Evolutionary conservation across 2,888 invertebrate genomes (phyloP).

Genomic region (Cryptus armator): DNA sequence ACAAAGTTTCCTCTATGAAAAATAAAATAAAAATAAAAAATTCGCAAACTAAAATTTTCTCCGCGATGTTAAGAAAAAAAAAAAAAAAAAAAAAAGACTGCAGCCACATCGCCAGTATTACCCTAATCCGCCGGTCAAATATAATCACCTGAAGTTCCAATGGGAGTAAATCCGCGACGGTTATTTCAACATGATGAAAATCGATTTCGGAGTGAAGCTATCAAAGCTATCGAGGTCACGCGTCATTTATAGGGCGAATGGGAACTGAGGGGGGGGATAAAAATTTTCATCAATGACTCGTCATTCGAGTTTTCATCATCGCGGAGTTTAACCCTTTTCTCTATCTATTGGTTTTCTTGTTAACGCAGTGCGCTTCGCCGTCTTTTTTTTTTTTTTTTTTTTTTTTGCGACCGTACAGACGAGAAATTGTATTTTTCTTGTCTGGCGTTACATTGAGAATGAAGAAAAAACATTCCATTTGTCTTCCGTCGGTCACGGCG

Average conservation of each 20-base stretch:
- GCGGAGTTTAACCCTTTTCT: too few species aligned
- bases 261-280: neutral
- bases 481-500: neutral
- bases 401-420: neutral
- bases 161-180: neutral
- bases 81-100: neutral
- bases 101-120: too few species aligned
- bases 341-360: neutral
- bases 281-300: too few species aligned
- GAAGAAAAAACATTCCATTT: neutral
- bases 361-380: neutral
- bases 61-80: neutral
- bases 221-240: slow-evolving; percentile 23
- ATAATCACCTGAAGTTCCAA: neutral
- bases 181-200: slow-evolving; percentile 18
- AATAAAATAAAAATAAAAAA: too few species aligned
- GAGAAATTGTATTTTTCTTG: neutral
- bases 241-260: neutral
- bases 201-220: slow-evolving; percentile 20
- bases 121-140: too few species aligned
- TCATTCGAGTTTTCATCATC: neutral
- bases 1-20: too few species aligned
- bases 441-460: neutral
- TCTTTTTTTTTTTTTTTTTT: neutral
- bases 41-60: too few species aligned